Conservation (phyloP, 1,140 invertebrate genomes). For the Diabrotica undecimpunctata region DNA sequence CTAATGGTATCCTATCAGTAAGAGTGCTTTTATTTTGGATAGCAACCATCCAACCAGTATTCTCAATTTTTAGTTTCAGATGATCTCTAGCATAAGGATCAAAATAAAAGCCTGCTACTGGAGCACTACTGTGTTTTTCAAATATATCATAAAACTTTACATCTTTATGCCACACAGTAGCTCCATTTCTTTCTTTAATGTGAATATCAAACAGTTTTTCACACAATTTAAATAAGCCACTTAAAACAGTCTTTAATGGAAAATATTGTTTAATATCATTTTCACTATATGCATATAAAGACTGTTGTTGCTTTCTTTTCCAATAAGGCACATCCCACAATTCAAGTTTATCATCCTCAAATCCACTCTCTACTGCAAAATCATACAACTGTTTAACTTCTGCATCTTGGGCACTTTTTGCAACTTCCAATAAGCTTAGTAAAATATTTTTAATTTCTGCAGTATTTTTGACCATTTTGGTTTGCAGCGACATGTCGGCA, state of each 20-base stretch:
- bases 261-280: constrained; percentile 77
- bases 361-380: constrained; percentile 74
- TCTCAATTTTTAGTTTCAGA: constrained; percentile 58
- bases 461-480: constrained; percentile 87
- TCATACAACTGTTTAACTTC: constrained; percentile 70
- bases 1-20: constrained; percentile 61
- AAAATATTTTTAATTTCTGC: constrained; percentile 73
- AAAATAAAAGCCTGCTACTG: constrained; percentile 77
- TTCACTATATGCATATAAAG: constrained; percentile 66
- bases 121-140: constrained; percentile 62
- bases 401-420: constrained; percentile 67
- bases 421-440: constrained; percentile 62
- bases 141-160: constrained; percentile 80
- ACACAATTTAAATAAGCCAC: constrained; percentile 70
- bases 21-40: constrained; percentile 66
- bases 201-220: constrained; percentile 78
- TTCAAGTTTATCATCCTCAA: constrained; percentile 60
- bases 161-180: constrained; percentile 77
- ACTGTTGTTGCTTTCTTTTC: constrained; percentile 66
- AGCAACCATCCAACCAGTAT: constrained; percentile 61
- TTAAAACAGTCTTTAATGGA: constrained; percentile 72
- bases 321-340: constrained; percentile 87
- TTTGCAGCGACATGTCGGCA: constrained; percentile 86
- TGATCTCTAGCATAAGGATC: constrained; percentile 71
- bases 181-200: constrained; percentile 66